These are phyloP conservation scores for Drosophila mojavensis DNA, from an alignment of 1,140 invertebrate species.

Conservation along the genomic window DNA sequence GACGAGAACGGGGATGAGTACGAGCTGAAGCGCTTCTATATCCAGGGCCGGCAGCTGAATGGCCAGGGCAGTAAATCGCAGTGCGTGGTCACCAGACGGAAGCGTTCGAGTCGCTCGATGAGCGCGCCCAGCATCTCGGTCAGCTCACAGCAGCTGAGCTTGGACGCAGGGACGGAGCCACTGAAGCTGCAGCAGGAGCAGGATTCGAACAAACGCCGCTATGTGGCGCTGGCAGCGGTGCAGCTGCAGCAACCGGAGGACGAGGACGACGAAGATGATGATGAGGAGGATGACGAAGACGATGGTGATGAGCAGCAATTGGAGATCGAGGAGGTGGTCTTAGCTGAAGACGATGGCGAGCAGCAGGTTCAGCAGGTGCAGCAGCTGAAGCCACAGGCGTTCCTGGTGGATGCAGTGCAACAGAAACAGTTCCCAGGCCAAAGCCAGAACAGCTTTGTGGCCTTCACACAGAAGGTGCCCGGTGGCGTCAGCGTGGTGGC, in stretches of 20 bases:
- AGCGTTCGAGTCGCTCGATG: slow-evolving; percentile 45
- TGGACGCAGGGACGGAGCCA: slow-evolving; percentile 30
- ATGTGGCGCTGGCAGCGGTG: slow-evolving; percentile 52
- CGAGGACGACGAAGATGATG: background rate
- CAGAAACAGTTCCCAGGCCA: slow-evolving; percentile 9
- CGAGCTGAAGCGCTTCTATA: slow-evolving; percentile 73
- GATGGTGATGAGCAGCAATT: slow-evolving; percentile 5
- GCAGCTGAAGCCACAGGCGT: background rate
- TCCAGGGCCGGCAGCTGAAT: slow-evolving; percentile 69
- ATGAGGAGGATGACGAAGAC: slow-evolving; percentile 26
- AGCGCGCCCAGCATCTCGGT: slow-evolving; percentile 25
- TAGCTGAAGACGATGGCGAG: background rate
- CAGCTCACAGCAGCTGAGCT: slow-evolving; percentile 52
- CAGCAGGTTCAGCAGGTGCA: background rate
- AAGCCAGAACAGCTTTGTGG: background rate
- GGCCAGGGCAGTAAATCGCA: slow-evolving; percentile 73
- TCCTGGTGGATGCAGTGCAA: background rate
- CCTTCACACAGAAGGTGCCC: background rate
- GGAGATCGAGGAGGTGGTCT: background rate
- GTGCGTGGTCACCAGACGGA: slow-evolving; percentile 71
- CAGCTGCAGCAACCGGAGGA: slow-evolving; percentile 34
- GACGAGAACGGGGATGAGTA: slow-evolving; percentile 79
- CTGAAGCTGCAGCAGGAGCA: background rate
- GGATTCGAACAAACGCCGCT: slow-evolving; percentile 48
- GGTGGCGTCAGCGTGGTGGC: slow-evolving; percentile 64